phyloP scores from a whole-genome alignment of 2,113 vertebrate genomes.

The Cepphus grylle region DNA sequence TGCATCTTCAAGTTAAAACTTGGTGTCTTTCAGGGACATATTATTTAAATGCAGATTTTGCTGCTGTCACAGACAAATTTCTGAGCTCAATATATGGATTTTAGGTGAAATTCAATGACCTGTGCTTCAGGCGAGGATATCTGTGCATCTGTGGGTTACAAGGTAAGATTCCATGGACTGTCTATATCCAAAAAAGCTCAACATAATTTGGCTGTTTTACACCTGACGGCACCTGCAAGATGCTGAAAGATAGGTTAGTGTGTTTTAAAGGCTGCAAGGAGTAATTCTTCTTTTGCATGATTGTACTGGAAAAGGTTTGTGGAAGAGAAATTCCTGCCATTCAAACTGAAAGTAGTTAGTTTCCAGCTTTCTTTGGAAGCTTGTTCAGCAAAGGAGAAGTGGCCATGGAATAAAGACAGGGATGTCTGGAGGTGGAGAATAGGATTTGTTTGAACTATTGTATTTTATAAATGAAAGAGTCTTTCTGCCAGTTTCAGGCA shows the following conservation, averaged over 20 bases:
- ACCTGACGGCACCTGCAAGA: not conserved
- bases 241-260: not conserved
- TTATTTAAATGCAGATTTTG: not conserved
- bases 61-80: not conserved
- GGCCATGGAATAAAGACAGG: not conserved
- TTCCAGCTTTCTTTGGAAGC: not conserved
- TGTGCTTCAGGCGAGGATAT: not conserved
- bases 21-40: not conserved
- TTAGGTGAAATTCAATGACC: not conserved
- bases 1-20: not conserved
- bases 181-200: not conserved
- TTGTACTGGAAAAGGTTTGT: not conserved
- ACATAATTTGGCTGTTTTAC: not conserved
- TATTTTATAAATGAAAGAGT: not conserved
- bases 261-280: not conserved
- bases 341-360: not conserved
- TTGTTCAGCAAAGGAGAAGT: not conserved
- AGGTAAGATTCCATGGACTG: not conserved
- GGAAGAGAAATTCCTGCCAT: not conserved
- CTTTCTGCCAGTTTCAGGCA: not conserved
- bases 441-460: not conserved
- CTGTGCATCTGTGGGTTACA: not conserved
- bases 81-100: not conserved
- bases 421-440: not conserved
- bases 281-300: not conserved